Base-by-base conservation (phyloP, 1,140 invertebrate species). In the Mya arenaria region DNA sequence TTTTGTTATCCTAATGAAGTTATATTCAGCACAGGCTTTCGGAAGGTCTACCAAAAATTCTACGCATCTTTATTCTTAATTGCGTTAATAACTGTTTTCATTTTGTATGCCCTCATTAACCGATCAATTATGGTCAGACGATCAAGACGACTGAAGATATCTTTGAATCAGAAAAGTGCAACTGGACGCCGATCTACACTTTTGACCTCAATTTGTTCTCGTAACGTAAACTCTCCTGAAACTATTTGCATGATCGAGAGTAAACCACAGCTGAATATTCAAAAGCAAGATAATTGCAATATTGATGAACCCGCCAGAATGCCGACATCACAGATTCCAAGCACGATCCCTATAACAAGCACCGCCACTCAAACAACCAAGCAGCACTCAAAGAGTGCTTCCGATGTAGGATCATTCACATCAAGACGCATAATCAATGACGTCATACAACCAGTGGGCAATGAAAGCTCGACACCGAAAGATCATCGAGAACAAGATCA, bases 91-190 rank as follows among this genome's bases (percentile, higher is more conserved):
- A 71, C 85, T 6, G 89, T 91, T 5, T 83, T 82, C 32, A 84
- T 89, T 48, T 82, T 91, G 32, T 91, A 91, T 71, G 86, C 83
- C n/a, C 69, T 91, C 1, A 88, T 91, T 58, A 88, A 88, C 63
- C 78, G 83, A 60, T 90, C 89, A 8, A 86, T 91, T 15, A 77
- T 87, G 23, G 30, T 77, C 39, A 44, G 89, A n/a, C 60, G 90
- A 25, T 69, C 77, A 4, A 55, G 55, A 41, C 63, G 82, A 73
- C 30, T 86, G 65, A 84, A 82, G 79, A 19, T 71, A 58, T 36
- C 82, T 65, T n/a, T 81, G n/a, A n/a, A n/a, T n/a, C n/a, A n/a
- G n/a, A n/a, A n/a, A 17, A 56, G 17, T 68, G 28, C 48, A 79
- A 75, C 68, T 72, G 52, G 80, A 65, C 60, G 65, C 5, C 23